These are phyloP conservation scores for Epinephelus awoara DNA, from an alignment of 2,797 vertebrate species.

Conservation along the genomic window DNA sequence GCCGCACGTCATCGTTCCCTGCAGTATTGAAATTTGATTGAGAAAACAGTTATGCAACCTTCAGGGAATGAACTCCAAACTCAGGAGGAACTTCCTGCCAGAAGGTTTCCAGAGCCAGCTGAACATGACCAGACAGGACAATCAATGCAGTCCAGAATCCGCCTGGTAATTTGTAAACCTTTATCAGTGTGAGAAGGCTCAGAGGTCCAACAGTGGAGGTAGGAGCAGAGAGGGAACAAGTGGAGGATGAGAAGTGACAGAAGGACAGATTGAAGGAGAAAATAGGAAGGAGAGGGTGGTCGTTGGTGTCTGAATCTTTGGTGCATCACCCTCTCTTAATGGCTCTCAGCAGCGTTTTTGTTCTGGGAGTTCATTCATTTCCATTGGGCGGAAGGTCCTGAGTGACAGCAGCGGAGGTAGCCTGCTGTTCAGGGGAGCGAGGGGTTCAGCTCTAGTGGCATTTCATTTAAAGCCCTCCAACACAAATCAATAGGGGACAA, in stretches of 20 bases:
- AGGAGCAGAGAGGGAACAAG: background rate
- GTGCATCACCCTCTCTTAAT: conserved; percentile 17
- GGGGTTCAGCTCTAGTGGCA: conserved; percentile 31
- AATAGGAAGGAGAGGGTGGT: background rate
- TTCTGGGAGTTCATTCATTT: conserved; percentile 21
- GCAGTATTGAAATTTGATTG: no score
- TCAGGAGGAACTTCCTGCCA: no score
- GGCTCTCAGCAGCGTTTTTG: conserved; percentile 29
- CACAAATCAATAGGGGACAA: conserved; percentile 51
- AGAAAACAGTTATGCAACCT: no score
- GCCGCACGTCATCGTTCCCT: no score
- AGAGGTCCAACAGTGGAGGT: accelerated
- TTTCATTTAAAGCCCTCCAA: conserved; percentile 57
- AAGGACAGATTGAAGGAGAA: background rate
- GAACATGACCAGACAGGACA: background rate
- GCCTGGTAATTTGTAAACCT: background rate
- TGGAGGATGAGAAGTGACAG: background rate
- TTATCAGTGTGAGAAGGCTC: background rate
- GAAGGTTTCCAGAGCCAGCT: background rate
- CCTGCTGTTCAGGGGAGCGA: conserved; percentile 25
- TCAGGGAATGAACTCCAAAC: no score
- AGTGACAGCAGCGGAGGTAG: conserved; percentile 28
- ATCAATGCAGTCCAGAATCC: background rate
- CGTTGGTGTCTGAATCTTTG: conserved; percentile 13
- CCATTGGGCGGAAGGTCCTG: conserved; percentile 13